Conservation (phyloP, 1,140 invertebrate genomes). For the Rhyacophila brunnea region DNA sequence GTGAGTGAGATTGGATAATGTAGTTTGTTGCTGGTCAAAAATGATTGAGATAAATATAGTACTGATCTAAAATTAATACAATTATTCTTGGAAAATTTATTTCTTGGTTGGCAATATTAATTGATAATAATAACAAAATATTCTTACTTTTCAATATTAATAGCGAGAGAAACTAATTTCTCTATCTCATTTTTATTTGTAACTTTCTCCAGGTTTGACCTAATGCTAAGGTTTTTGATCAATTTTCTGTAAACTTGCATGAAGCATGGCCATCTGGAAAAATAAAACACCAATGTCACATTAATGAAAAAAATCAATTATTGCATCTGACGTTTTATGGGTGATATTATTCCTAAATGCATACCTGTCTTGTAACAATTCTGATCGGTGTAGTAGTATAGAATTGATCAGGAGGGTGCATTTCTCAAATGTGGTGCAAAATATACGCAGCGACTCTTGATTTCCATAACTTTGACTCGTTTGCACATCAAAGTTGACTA, state of each 20-base stretch:
- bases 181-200: constrained; percentile 11
- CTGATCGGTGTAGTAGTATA: constrained; percentile 14
- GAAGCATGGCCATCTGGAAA: constrained; percentile 25
- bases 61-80: no score
- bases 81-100: no score
- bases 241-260: constrained; percentile 25
- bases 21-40: no score
- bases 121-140: neutral
- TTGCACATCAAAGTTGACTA: constrained; percentile 15
- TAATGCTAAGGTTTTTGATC: constrained; percentile 4
- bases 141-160: constrained; percentile 23
- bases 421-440: constrained; percentile 22
- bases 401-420: constrained; percentile 14
- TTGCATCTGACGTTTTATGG: neutral
- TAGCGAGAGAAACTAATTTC: constrained; percentile 11
- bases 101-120: no score
- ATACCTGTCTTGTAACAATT: constrained; percentile 30
- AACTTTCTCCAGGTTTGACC: constrained; percentile 17
- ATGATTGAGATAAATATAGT: no score
- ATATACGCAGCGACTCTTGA: constrained; percentile 1
- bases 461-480: neutral
- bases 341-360: neutral
- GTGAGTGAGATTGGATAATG: no score
- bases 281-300: neutral
- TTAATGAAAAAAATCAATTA: neutral